These are phyloP conservation scores for Anguilla pacifica DNA, from an alignment of 2,797 vertebrate species.

Conservation along the genomic window DNA sequence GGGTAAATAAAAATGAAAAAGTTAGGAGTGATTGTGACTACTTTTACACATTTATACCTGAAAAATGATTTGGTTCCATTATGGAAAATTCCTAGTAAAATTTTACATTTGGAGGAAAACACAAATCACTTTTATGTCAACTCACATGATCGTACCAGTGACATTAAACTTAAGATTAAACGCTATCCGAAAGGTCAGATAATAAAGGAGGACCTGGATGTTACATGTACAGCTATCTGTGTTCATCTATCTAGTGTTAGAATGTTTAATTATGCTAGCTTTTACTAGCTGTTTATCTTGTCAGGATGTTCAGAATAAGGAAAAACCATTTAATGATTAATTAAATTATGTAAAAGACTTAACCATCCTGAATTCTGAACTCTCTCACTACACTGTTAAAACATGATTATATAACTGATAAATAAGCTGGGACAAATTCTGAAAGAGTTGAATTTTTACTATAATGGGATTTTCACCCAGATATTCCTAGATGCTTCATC, in stretches of 20 bases:
- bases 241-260: not conserved
- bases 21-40: not conserved
- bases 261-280: not conserved
- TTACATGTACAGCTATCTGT: not conserved
- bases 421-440: not conserved
- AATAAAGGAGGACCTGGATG: not conserved
- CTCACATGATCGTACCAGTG: not conserved
- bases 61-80: not conserved
- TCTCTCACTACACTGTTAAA: not conserved
- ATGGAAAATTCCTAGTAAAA: not conserved
- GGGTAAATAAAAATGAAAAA: not conserved
- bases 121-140: not conserved
- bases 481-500: not conserved
- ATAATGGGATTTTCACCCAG: not conserved
- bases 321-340: constrained; percentile 26
- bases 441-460: not conserved
- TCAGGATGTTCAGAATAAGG: constrained; percentile 6
- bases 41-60: not conserved
- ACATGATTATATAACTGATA: constrained; percentile 4
- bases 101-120: not conserved
- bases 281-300: not conserved
- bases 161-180: not conserved
- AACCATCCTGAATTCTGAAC: not conserved
- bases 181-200: not conserved
- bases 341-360: constrained; percentile 23